Conservation (phyloP, 2,888 invertebrate species). For the Temnothorax rugatulus region DNA sequence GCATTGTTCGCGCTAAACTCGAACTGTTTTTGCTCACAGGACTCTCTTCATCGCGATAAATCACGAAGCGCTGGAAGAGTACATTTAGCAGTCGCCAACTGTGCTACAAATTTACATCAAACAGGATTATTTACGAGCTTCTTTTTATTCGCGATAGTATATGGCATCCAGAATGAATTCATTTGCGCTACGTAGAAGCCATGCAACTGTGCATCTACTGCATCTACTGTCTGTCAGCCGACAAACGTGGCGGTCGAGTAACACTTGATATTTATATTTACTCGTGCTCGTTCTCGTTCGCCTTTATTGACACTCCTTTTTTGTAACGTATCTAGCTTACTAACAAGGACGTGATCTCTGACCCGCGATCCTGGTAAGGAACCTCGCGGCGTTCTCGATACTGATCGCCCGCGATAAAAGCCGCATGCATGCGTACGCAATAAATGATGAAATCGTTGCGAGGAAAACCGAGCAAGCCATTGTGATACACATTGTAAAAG, state of each 20-base stretch:
- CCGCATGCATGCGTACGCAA: conserved; percentile 3
- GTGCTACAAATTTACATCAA: background rate
- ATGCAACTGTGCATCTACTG: conserved; percentile 19
- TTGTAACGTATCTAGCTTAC: background rate
- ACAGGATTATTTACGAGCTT: conserved; percentile 12
- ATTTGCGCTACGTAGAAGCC: background rate
- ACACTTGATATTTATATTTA: background rate
- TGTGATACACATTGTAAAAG: background rate
- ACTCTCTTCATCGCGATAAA: conserved; percentile 1
- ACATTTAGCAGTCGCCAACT: background rate
- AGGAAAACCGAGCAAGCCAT: background rate
- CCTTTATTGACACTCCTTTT: background rate
- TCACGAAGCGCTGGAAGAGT: background rate
- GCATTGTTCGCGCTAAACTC: conserved; percentile 9
- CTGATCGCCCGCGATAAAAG: background rate
- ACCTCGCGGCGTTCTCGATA: background rate
- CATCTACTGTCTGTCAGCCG: background rate
- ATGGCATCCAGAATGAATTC: background rate
- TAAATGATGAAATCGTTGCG: background rate
- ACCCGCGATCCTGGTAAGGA: background rate
- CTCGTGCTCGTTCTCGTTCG: background rate
- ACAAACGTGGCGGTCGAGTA: background rate
- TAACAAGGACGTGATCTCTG: background rate
- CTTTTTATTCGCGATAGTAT: background rate
- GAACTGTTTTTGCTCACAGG: background rate